These are phyloP conservation scores for Callionymus lyra DNA, from an alignment of 2,113 vertebrate species.

Conservation along the genomic window DNA sequence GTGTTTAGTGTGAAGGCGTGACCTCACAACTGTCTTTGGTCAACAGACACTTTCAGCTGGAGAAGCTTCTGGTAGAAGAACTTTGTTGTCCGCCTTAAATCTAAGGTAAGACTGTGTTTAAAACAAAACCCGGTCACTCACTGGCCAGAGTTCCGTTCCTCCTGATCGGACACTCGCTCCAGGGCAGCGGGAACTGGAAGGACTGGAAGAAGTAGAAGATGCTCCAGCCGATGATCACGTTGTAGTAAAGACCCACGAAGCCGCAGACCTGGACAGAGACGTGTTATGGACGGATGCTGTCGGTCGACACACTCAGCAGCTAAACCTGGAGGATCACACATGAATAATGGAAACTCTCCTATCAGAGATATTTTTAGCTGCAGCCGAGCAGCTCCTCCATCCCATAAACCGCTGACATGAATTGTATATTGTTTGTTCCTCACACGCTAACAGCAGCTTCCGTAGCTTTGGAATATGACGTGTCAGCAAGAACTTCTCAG, in stretches of 20 bases:
- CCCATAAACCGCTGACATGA: conserved; percentile 7
- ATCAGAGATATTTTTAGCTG: conserved; percentile 66
- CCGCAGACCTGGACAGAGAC: conserved; percentile 77
- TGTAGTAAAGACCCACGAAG: conserved; percentile 95
- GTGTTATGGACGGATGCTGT: conserved; percentile 11
- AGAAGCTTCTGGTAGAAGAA: too few relatives aligned
- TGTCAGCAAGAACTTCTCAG: too few relatives aligned
- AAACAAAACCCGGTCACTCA: too few relatives aligned
- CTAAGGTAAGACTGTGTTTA: not conserved
- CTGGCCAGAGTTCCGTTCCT: conserved; percentile 77
- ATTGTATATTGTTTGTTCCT: conserved; percentile 2
- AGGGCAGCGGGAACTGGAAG: conserved; percentile 94
- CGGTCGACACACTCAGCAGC: conserved; percentile 40
- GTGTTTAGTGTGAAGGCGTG: too few relatives aligned
- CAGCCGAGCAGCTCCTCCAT: conserved; percentile 16
- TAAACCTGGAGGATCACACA: conserved; percentile 45
- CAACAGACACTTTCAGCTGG: too few relatives aligned
- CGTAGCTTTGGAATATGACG: too few relatives aligned
- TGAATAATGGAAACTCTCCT: conserved; percentile 68
- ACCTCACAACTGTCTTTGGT: too few relatives aligned
- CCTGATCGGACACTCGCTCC: conserved; percentile 86
- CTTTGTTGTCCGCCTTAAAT: too few relatives aligned
- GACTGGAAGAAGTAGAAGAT: conserved; percentile 99
- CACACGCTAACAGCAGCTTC: not conserved
- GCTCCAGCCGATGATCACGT: conserved; percentile 98